Conservation (phyloP, 2,797 vertebrate species). For the Scleropages formosus region DNA sequence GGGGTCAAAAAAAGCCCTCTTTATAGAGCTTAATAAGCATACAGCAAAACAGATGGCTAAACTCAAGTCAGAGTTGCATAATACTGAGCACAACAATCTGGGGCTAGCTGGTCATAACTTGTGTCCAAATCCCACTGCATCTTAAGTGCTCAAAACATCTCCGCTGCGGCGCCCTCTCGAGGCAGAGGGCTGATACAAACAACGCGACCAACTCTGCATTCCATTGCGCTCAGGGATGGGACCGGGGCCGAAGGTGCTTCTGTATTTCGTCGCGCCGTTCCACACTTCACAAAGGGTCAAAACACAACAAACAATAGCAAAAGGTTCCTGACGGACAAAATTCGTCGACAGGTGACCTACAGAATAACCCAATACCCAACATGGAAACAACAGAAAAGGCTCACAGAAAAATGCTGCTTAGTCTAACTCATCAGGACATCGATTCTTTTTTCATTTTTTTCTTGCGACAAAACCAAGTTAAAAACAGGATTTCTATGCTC, state of each 20-base stretch:
- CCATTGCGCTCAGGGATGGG: no score
- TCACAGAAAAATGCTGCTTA: slow-evolving; percentile 71
- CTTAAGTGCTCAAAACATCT: no score
- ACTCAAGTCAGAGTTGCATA: not conserved
- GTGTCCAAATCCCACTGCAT: no score
- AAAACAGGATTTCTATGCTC: slow-evolving; percentile 90
- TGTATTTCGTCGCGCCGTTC: slow-evolving; percentile 73
- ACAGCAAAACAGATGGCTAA: not conserved
- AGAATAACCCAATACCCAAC: slow-evolving; percentile 83
- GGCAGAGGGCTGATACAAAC: no score
- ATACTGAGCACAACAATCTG: slow-evolving; percentile 29
- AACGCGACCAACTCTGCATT: no score
- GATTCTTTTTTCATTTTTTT: slow-evolving; percentile 47
- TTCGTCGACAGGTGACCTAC: slow-evolving; percentile 72
- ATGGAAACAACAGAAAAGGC: slow-evolving; percentile 74
- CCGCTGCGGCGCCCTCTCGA: no score
- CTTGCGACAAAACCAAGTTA: slow-evolving; percentile 74
- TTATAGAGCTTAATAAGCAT: no score
- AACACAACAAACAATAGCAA: slow-evolving; percentile 47
- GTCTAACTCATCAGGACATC: slow-evolving; percentile 56
- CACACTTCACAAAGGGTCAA: slow-evolving; percentile 62
- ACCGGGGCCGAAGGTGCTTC: slow-evolving; percentile 31
- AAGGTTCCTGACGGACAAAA: slow-evolving; percentile 67
- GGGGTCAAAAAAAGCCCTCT: not conserved
- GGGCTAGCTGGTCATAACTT: not conserved